Evolutionary conservation across 2,797 vertebrate species (phyloP).

Genomic region (Ataeniobius toweri): DNA sequence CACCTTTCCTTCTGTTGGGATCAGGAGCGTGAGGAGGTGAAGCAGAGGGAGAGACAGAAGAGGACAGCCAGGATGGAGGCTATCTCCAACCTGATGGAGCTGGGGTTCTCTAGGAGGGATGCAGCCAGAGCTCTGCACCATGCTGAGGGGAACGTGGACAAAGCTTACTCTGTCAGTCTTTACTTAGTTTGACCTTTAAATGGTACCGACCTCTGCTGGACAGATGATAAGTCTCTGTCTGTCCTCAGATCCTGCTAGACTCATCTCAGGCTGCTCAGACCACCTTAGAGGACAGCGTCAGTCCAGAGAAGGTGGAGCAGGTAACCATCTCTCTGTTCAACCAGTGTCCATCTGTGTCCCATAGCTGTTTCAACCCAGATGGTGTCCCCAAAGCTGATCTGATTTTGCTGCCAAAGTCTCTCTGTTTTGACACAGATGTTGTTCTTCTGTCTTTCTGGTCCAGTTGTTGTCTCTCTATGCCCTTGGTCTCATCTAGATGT

Average conservation of each 20-base stretch:
- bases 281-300: conserved; percentile 29
- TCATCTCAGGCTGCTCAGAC: conserved; percentile 15
- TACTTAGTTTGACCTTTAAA: background rate
- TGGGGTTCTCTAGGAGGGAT: conserved; percentile 85
- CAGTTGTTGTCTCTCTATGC: too few relatives aligned
- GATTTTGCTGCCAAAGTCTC: too few relatives aligned
- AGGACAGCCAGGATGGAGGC: conserved; percentile 77
- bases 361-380: too few relatives aligned
- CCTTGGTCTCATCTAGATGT: too few relatives aligned
- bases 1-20: background rate
- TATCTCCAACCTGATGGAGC: conserved; percentile 78
- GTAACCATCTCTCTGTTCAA: conserved; percentile 21
- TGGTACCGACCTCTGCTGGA: background rate
- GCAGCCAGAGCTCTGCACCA: conserved; percentile 84
- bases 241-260: conserved; percentile 73
- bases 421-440: too few relatives aligned
- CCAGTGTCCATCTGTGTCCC: background rate
- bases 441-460: too few relatives aligned
- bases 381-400: too few relatives aligned
- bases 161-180: conserved; percentile 81
- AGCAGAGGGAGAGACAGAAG: conserved; percentile 83
- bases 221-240: background rate
- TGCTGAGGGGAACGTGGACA: conserved; percentile 82
- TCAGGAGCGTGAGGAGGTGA: conserved; percentile 87
- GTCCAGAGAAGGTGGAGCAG: conserved; percentile 68